Evolutionary conservation across 2,888 invertebrate species (phyloP), one percentile per base, ranked within the genome.

Genomic region (Morpho achilles): DNA sequence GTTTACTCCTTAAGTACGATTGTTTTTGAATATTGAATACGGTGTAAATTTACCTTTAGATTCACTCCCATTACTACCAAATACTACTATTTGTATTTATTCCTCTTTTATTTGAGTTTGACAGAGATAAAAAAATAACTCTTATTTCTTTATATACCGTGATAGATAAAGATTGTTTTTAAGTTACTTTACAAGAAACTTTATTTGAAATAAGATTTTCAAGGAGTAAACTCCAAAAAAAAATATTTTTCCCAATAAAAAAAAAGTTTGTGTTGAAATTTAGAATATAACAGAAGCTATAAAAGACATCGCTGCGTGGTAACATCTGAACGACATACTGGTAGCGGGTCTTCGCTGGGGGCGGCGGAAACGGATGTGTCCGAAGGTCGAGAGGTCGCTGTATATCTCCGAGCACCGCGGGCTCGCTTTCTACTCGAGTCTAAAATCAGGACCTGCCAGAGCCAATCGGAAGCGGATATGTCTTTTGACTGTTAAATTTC

Each of bases 361-460:
- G 89, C 89, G 66, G 87, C 90, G 62, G 89, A 89, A 72, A 90
- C 82, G 41, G 89, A 89, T 2, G 90, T 90, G 70, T 89, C 89
- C 49, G 89, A 89, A 49, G 90, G 90, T 59, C 90, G 78, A 57
- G 90, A 90, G 55, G 90, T 87, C 56, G 87, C 82, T 50, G 89
- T 90, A 75, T 90, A 89, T 66, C 90, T 80, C 64, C 90, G 78
- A 60, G 71, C 72, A 50, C 88, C 87, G 58, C 84, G 81, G 73
- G 76, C 72, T 66, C 88, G 76, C 63, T 89, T 89, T 74, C 86
- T 89, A 89, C 87, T 87, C 78, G 88, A 82, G 77, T 90, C 90
- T 87, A 90, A 89, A 77, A 90, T 82, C 83, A 90, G 88, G 82
- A 90, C 90, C 89, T 89, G 90, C 82, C 74, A 85, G 77, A 79